These are phyloP conservation scores for Pionites leucogaster DNA, from an alignment of 2,113 vertebrate species.

Conservation along the genomic window DNA sequence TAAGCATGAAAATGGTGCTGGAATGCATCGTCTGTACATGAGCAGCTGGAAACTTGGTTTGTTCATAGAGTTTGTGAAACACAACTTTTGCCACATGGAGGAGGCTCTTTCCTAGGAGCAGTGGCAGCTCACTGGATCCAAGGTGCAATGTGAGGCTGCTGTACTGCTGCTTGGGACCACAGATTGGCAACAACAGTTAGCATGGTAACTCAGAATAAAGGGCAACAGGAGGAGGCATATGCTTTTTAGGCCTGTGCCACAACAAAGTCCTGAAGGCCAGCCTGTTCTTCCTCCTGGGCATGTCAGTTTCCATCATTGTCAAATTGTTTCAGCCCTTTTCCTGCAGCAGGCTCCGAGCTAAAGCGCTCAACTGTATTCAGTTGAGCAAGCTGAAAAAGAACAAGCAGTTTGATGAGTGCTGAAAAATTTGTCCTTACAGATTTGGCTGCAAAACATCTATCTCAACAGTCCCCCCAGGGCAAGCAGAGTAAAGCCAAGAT, in stretches of 20 bases:
- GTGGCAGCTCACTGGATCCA: not conserved
- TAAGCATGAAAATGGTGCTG: not conserved
- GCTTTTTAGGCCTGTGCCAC: not conserved
- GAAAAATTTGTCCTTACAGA: not conserved
- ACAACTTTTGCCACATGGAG: not conserved
- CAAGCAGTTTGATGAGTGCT: not conserved
- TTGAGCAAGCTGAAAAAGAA: not conserved
- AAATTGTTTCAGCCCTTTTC: not conserved
- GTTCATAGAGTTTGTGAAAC: not conserved
- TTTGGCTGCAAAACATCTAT: not conserved
- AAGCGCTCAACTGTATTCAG: not conserved
- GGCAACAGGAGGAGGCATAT: not conserved
- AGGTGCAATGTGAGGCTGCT: not conserved
- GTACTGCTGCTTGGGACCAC: not conserved
- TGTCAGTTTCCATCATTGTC: not conserved
- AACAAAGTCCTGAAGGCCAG: not conserved
- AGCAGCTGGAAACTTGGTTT: not conserved
- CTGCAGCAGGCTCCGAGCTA: not conserved
- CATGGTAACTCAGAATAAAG: not conserved
- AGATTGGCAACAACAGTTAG: not conserved
- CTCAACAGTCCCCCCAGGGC: fast-evolving
- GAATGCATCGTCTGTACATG: not conserved
- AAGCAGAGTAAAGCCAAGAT: not conserved
- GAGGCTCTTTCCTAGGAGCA: not conserved
- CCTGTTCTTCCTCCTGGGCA: not conserved